phyloP scores from a whole-genome alignment of 2,888 invertebrate genomes.

The Tetranychus piercei region DNA sequence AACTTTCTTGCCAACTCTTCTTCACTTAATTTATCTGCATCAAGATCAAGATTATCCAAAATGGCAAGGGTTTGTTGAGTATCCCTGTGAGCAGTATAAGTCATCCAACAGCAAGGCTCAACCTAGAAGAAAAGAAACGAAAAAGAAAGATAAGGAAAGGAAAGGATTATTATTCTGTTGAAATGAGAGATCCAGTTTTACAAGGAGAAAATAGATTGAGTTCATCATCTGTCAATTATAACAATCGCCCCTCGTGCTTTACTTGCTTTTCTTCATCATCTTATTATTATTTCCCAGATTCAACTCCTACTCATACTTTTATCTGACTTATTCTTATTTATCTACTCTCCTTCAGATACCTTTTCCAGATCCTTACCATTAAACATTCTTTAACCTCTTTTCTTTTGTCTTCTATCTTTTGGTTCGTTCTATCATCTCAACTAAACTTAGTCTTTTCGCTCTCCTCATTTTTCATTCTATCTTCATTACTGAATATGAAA shows the following conservation, averaged over 20 bases:
- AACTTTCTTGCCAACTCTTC: constrained; percentile 95
- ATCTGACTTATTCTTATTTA: neutral
- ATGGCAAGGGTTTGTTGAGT: constrained; percentile 97
- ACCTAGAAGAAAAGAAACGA: constrained; percentile 38
- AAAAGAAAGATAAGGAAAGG: neutral
- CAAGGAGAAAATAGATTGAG: neutral
- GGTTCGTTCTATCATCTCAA: neutral
- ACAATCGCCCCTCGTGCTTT: neutral
- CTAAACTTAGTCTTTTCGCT: neutral
- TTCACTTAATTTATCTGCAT: constrained; percentile 86
- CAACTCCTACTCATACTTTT: too few relatives aligned
- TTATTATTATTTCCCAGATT: too few relatives aligned
- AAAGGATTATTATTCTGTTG: too few relatives aligned
- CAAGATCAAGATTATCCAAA: constrained; percentile 84
- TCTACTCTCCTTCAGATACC: neutral
- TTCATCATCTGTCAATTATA: neutral
- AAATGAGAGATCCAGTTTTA: neutral
- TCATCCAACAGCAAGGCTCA: constrained; percentile 99
- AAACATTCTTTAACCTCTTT: neutral
- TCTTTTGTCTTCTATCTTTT: neutral
- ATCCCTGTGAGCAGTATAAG: constrained; percentile 83
- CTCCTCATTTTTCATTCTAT: neutral
- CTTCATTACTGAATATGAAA: neutral
- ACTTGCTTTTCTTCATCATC: too few relatives aligned
- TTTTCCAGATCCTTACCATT: neutral